Percentiles rank a stretch among this genome's conserved stretches.
These are phyloP conservation scores for Osmerus eperlanus DNA, from an alignment of 2,113 vertebrate species.

Conservation along the genomic window DNA sequence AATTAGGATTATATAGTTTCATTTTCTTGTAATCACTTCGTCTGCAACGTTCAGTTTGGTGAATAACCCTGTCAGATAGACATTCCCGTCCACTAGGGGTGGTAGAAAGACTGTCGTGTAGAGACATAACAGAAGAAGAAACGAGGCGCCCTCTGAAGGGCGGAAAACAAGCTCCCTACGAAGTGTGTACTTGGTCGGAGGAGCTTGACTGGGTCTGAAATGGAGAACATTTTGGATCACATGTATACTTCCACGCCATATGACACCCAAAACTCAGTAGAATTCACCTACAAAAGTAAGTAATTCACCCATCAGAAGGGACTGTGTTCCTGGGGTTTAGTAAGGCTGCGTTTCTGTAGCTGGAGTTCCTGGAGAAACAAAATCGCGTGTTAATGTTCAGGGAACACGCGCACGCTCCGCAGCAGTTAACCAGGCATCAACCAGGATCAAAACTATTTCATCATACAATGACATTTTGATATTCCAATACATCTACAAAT, in stretches of 20 bases:
- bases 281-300: constrained; percentile 63
- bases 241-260: constrained; percentile 26
- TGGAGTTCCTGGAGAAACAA: no score
- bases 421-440: no score
- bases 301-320: background rate
- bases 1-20: background rate
- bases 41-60: background rate
- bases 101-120: background rate
- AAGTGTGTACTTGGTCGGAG: constrained; percentile 26
- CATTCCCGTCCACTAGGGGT: no score
- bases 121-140: constrained; percentile 35
- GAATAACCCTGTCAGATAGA: no score
- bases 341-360: no score
- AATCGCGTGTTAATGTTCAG: no score
- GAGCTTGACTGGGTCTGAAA: background rate
- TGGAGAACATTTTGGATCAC: constrained; percentile 41
- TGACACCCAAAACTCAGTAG: constrained; percentile 4
- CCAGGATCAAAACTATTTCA: no score
- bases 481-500: background rate
- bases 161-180: constrained; percentile 5
- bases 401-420: no score
- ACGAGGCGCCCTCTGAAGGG: constrained; percentile 30
- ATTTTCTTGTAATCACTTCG: background rate
- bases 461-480: no score
- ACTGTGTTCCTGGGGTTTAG: background rate